phyloP scores from a whole-genome alignment of 2,113 vertebrate genomes.

The Nothoprocta perdicaria region DNA sequence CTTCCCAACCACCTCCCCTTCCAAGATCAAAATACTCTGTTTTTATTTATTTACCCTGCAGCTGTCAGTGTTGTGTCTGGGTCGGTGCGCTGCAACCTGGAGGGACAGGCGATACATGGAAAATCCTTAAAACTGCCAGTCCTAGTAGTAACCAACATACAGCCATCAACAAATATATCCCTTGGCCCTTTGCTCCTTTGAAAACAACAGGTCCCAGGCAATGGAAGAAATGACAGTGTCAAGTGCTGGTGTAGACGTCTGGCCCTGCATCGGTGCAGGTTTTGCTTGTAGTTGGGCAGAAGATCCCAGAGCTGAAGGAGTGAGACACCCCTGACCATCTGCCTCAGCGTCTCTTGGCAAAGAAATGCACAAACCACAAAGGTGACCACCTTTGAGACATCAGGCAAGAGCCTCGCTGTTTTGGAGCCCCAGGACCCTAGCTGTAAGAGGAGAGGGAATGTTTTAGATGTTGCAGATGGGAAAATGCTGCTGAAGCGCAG shows the following conservation, averaged over 20 bases:
- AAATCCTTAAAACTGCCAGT: slow-evolving; percentile 83
- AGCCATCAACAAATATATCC: slow-evolving; percentile 79
- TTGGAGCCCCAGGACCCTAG: not conserved
- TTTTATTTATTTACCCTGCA: slow-evolving; percentile 91
- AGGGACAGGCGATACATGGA: slow-evolving; percentile 79
- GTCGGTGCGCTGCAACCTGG: slow-evolving; percentile 75
- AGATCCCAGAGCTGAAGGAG: not conserved
- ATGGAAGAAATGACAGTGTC: slow-evolving; percentile 32
- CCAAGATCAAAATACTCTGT: slow-evolving; percentile 85
- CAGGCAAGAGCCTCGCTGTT: not conserved
- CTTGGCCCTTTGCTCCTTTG: slow-evolving; percentile 19
- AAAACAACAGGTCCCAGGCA: slow-evolving; percentile 38
- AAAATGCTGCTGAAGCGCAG: not conserved
- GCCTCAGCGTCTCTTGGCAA: accelerated
- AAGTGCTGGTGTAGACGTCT: not conserved
- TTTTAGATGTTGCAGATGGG: not conserved
- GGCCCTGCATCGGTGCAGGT: not conserved
- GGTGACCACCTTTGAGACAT: not conserved
- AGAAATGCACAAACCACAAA: not conserved
- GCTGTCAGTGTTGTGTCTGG: slow-evolving; percentile 99
- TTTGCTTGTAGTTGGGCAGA: not conserved
- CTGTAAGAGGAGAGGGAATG: not conserved
- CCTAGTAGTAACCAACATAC: slow-evolving; percentile 81
- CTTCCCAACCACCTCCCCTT: slow-evolving; percentile 32
- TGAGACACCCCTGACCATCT: not conserved